Evolutionary conservation across 2,888 invertebrate genomes (phyloP).

Genomic region (Athalia rosae): DNA sequence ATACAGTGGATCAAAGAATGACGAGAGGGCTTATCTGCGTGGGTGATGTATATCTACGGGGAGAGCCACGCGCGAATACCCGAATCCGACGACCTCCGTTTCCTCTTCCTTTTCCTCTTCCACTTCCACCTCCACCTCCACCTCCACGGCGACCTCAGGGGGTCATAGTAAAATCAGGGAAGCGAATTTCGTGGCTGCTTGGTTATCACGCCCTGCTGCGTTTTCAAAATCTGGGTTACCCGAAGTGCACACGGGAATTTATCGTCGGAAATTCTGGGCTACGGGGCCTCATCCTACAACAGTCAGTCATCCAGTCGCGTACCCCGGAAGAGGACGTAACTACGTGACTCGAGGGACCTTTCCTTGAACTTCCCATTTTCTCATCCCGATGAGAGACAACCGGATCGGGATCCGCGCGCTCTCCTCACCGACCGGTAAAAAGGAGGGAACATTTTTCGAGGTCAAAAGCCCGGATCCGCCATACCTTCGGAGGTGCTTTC

Average conservation of each 20-base stretch:
- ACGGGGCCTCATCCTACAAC: not conserved
- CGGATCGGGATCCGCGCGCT: not conserved
- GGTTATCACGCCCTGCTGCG: constrained; percentile 43
- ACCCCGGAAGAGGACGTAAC: constrained; percentile 6
- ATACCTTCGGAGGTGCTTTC: too few relatives aligned
- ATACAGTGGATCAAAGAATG: too few relatives aligned
- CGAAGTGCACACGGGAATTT: constrained; percentile 29
- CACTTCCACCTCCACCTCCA: too few relatives aligned
- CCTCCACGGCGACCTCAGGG: not conserved
- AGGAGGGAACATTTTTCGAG: too few relatives aligned
- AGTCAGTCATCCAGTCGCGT: not conserved
- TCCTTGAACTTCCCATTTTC: not conserved
- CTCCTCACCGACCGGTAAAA: too few relatives aligned
- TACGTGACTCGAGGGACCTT: constrained; percentile 24
- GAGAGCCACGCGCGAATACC: too few relatives aligned
- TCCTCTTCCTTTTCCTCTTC: too few relatives aligned
- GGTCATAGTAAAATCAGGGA: constrained; percentile 49
- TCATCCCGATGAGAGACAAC: not conserved
- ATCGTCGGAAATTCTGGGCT: constrained; percentile 27
- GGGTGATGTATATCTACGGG: too few relatives aligned
- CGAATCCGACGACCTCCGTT: too few relatives aligned
- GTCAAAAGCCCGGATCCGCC: too few relatives aligned
- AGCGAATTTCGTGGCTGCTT: constrained; percentile 50
- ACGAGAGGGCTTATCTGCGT: too few relatives aligned
- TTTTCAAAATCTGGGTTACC: constrained; percentile 44